phyloP scores from a whole-genome alignment of 2,888 invertebrate genomes.

The Chirona hameri region DNA sequence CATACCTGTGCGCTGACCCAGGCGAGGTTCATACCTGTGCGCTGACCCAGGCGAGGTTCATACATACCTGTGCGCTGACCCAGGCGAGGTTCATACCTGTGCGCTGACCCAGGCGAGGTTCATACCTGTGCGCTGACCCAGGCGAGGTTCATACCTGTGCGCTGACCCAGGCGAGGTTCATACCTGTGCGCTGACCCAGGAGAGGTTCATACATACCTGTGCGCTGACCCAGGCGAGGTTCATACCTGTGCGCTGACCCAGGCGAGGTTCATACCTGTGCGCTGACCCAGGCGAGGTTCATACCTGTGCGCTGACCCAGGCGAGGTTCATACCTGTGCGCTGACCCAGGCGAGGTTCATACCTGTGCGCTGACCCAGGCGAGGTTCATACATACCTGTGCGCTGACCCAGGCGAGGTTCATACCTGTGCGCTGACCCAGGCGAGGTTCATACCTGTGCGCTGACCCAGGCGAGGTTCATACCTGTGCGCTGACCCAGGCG shows the following conservation, averaged over 20 bases:
- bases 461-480: neutral
- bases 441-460: too few relatives aligned
- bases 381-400: neutral
- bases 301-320: constrained; percentile 92
- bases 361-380: neutral
- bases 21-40: neutral
- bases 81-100: constrained; percentile 52
- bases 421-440: too few relatives aligned
- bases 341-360: neutral
- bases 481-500: constrained; percentile 95
- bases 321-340: constrained; percentile 58
- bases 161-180: neutral
- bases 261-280: too few relatives aligned
- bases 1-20: neutral
- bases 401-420: neutral
- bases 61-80: too few relatives aligned
- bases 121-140: constrained; percentile 35
- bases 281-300: too few relatives aligned
- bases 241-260: too few relatives aligned
- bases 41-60: too few relatives aligned
- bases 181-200: neutral
- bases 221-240: too few relatives aligned
- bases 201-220: neutral
- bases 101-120: constrained; percentile 96
- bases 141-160: neutral